Evolutionary conservation across 1,140 invertebrate species (phyloP), one percentile per base, ranked within the genome.

Genomic region (Fopius arisanus): DNA sequence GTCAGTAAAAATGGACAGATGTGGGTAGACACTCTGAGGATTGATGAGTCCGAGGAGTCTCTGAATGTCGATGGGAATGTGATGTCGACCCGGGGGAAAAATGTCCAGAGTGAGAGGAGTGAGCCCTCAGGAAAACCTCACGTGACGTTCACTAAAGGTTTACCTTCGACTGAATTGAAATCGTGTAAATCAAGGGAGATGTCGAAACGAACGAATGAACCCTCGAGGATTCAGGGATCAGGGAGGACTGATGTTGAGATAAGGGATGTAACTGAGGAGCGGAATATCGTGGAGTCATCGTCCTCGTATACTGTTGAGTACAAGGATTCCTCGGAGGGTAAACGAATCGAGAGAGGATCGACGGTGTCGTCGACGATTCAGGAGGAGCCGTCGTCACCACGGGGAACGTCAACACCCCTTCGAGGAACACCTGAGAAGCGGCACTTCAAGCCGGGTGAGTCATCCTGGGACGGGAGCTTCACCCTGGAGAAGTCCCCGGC

Each of bases 391-490:
- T 68, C 51, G 40, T 16, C 73, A 23, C 78, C 77, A 3, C 69
- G 68, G 3, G 75, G 77, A n/a, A 6, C 66, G 1, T 70, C 68
- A 59, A 73, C 48, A 33, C 67, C 62, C 54, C 72, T 72, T 75
- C 68, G 73, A 29, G 63, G 59, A 62, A 62, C 12, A n/a, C 10
- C 37, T 40, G 33, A 16, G 3, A 73, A 51, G 70, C 12, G 33
- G 9, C 41, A 23, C 28, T 70, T 75, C 54, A 83, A 82, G 26
- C 87, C 85, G 33, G 87, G 88, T 3, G 85, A 88, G 67, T 77
- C 76, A 0, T 70, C 76, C 1, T 77, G 78, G 78, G 75, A 78
- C 14, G 78, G 76, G 21, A 75, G 74, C 0, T 75, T 73, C 23
- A 67, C 73, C 21, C 51, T 71, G n/a, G 74, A 75, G 16, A 62